Evolutionary conservation across 1,140 invertebrate species (phyloP).

Genomic region (Sinella curviseta): DNA sequence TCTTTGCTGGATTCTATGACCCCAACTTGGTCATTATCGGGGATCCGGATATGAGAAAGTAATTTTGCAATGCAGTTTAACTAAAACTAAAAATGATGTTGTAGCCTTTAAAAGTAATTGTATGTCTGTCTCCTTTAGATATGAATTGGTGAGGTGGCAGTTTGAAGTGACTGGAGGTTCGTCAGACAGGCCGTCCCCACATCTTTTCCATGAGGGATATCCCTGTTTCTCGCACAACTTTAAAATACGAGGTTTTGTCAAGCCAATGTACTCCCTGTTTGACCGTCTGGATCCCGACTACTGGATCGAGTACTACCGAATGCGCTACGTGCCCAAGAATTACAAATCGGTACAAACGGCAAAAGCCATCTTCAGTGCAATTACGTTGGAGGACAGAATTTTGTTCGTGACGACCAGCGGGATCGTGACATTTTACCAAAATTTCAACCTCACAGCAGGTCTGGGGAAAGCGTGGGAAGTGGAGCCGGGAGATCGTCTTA

Average conservation of each 20-base stretch:
- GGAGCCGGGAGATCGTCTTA: background rate
- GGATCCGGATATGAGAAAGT: background rate
- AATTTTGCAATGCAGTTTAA: background rate
- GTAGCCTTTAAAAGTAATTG: background rate
- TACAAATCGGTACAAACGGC: background rate
- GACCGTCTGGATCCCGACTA: background rate
- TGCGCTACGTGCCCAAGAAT: background rate
- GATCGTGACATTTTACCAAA: background rate
- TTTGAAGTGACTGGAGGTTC: background rate
- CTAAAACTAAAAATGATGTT: too few species aligned
- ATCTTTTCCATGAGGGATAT: background rate
- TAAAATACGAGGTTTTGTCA: background rate
- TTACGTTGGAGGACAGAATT: background rate
- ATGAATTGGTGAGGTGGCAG: background rate
- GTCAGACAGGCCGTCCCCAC: background rate
- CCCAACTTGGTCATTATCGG: background rate
- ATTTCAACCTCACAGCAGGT: background rate
- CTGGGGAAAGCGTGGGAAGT: background rate
- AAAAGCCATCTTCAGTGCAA: background rate
- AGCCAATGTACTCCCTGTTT: background rate
- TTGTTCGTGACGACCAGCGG: background rate
- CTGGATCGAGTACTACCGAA: background rate
- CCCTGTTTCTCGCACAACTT: background rate
- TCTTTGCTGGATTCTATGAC: constrained; percentile 9
- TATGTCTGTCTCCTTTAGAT: background rate